A percentile compares a stretch with the other conserved stretches of the same genome.
phyloP scores from a whole-genome alignment of 2,888 invertebrate species.

The Nephrotoma guestfalica region DNA sequence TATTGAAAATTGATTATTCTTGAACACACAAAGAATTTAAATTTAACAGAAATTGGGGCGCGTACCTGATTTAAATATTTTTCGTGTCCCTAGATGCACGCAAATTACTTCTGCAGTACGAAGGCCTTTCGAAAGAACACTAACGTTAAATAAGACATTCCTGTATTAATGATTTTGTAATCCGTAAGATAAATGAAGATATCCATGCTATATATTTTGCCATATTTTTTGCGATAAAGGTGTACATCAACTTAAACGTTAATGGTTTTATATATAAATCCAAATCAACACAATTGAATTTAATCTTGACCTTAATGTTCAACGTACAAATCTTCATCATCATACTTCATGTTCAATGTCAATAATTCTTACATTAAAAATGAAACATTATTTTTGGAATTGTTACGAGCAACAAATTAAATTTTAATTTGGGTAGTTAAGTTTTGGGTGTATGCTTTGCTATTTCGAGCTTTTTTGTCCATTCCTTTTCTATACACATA shows the following conservation, averaged over 20 bases:
- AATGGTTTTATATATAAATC: background rate
- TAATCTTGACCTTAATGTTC: background rate
- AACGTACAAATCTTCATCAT: background rate
- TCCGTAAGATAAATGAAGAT: too few relatives aligned
- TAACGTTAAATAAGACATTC: too few relatives aligned
- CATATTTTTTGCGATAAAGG: background rate
- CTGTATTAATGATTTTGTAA: too few relatives aligned
- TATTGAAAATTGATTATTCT: too few relatives aligned
- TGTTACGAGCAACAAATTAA: background rate
- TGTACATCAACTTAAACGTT: background rate
- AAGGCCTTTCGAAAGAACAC: too few relatives aligned
- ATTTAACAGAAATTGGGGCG: too few relatives aligned
- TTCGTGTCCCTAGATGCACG: too few relatives aligned
- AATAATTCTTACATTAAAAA: background rate
- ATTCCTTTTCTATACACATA: background rate
- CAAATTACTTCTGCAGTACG: too few relatives aligned
- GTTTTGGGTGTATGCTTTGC: background rate
- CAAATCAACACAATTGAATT: background rate
- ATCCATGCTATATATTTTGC: background rate
- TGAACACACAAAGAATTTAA: too few relatives aligned
- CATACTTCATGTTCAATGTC: background rate
- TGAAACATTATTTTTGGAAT: background rate
- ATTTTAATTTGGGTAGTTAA: background rate
- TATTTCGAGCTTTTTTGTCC: background rate
- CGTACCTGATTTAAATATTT: too few relatives aligned